Evolutionary conservation across 30 jellyfish, hydroid and myxozoan genomes (phyloP).

Genomic region (Phacellophora camtschatica): DNA sequence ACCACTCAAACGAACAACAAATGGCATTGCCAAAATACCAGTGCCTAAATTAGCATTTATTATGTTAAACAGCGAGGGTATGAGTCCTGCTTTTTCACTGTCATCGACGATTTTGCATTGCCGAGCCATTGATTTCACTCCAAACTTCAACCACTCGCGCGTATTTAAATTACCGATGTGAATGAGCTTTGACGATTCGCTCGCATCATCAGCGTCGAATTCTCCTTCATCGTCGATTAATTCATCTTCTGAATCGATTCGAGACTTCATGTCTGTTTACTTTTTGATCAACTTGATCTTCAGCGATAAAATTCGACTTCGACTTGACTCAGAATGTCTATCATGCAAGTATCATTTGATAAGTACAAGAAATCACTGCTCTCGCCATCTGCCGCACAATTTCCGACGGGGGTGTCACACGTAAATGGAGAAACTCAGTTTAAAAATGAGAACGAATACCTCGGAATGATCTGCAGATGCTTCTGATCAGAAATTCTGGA

Average conservation of each 20-base stretch:
- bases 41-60: conserved; percentile 95
- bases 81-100: conserved; percentile 84
- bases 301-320: neutral
- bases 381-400: conserved; percentile 32
- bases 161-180: conserved; percentile 49
- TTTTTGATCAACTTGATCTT: neutral
- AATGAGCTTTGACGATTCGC: conserved; percentile 50
- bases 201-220: conserved; percentile 21
- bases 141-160: conserved; percentile 85
- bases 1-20: conserved; percentile 88
- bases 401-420: neutral
- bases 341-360: conserved; percentile 26
- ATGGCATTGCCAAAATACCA: conserved; percentile 92
- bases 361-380: conserved; percentile 12
- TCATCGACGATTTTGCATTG: conserved; percentile 94
- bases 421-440: neutral
- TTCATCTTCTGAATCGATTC: neutral
- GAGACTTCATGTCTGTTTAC: neutral
- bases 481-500: no score
- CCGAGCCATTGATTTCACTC: conserved; percentile 90
- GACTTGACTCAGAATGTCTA: neutral
- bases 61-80: conserved; percentile 80
- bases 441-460: no score
- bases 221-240: conserved; percentile 45
- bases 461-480: no score